Conservation (phyloP, 2,888 invertebrate species). For the Agriopis marginaria region DNA sequence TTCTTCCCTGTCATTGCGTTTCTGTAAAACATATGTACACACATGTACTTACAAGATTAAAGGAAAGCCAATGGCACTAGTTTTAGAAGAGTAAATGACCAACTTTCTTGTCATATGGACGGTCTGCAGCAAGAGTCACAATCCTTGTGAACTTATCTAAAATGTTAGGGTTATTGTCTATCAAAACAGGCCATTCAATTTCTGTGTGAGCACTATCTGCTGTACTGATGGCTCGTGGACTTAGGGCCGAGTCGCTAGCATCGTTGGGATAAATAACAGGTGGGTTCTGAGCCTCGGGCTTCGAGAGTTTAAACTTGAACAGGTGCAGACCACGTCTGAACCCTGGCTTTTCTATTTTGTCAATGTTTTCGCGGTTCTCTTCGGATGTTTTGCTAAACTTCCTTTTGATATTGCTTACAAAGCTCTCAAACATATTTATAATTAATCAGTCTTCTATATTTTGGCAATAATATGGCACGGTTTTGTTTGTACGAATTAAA, state of each 20-base stretch:
- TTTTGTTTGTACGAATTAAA: constrained; percentile 55
- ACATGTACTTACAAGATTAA: constrained; percentile 8
- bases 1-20: constrained; percentile 96
- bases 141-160: constrained; percentile 82
- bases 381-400: constrained; percentile 74
- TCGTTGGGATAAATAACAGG: constrained; percentile 67
- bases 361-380: constrained; percentile 59
- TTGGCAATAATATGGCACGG: constrained; percentile 77
- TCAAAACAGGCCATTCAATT: constrained; percentile 85
- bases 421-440: constrained; percentile 79
- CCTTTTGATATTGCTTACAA: constrained; percentile 76
- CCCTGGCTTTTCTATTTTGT: constrained; percentile 65
- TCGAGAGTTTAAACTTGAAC: constrained; percentile 70
- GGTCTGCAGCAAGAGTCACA: constrained; percentile 65
- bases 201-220: constrained; percentile 77
- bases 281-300: constrained; percentile 56
- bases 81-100: constrained; percentile 27
- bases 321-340: constrained; percentile 69
- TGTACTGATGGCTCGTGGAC: constrained; percentile 84
- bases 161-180: constrained; percentile 79
- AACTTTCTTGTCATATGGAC: constrained; percentile 65
- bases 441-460: constrained; percentile 78
- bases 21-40: constrained; percentile 82
- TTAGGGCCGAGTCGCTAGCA: constrained; percentile 69
- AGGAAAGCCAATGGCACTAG: neutral